Percentiles rank a stretch among this genome's conserved stretches.
These are phyloP conservation scores for Dermochelys coriacea DNA, from an alignment of 2,797 vertebrate genomes.

Conservation along the genomic window DNA sequence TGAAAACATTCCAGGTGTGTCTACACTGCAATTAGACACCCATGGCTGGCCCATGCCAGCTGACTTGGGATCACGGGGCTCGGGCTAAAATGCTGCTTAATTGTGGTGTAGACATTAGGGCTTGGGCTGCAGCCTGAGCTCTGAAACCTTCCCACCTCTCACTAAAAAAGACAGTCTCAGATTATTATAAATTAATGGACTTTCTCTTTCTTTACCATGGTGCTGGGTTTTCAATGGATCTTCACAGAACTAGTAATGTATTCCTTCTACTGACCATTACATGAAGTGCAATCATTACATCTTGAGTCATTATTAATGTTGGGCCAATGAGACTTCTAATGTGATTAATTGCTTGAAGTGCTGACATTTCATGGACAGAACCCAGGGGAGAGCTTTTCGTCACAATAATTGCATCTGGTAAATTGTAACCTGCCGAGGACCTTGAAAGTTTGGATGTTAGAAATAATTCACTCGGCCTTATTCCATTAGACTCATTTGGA, in stretches of 20 bases:
- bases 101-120: background rate
- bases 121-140: background rate
- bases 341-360: background rate
- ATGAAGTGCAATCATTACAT: background rate
- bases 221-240: background rate
- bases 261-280: background rate
- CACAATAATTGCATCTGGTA: background rate
- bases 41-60: background rate
- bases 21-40: background rate
- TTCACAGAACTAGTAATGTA: background rate
- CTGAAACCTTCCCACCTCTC: background rate
- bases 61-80: background rate
- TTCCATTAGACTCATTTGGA: background rate
- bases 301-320: background rate
- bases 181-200: background rate
- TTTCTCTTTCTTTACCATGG: background rate
- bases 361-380: background rate
- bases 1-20: background rate
- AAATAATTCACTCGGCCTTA: constrained; percentile 16
- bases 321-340: background rate
- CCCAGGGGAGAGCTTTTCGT: background rate
- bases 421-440: background rate
- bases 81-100: background rate
- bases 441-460: background rate
- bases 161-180: background rate